A percentile compares a stretch with the other conserved stretches of the same genome.
Evolutionary conservation across 2,797 vertebrate genomes (phyloP).

Genomic region (Carapus acus): DNA sequence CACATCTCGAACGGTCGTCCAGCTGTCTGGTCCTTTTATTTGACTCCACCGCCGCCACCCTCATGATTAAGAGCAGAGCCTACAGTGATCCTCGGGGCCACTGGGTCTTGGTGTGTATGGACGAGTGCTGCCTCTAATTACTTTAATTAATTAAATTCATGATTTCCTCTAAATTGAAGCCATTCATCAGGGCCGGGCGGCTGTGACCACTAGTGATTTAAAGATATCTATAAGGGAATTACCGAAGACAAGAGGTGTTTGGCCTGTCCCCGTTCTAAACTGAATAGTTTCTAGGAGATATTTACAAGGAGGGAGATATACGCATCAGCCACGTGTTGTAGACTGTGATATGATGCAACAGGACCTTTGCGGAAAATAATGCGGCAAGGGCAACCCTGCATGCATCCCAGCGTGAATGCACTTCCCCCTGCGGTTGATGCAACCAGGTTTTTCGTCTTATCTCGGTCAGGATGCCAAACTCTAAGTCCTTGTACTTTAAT

Average conservation of each 20-base stretch:
- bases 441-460: conserved; percentile 52
- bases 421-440: conserved; percentile 35
- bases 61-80: conserved; percentile 71
- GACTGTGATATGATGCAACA: conserved; percentile 29
- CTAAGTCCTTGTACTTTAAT: conserved; percentile 61
- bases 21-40: conserved; percentile 58
- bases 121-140: conserved; percentile 65
- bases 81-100: conserved; percentile 54
- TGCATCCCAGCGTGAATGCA: conserved; percentile 27
- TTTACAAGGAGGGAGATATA: conserved; percentile 49
- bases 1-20: conserved; percentile 61
- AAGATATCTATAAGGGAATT: conserved; percentile 72
- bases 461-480: conserved; percentile 55
- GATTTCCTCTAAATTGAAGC: conserved; percentile 74
- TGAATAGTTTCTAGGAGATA: conserved; percentile 60
- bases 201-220: conserved; percentile 72
- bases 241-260: conserved; percentile 61
- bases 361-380: conserved; percentile 50
- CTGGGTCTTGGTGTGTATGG: conserved; percentile 56
- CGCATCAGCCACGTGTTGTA: conserved; percentile 42
- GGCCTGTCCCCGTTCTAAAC: conserved; percentile 54
- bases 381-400: conserved; percentile 37
- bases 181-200: conserved; percentile 67
- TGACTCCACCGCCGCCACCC: conserved; percentile 47
- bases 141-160: conserved; percentile 76